Conservation (phyloP, 2,888 invertebrate species). For the Vanessa cardui region DNA sequence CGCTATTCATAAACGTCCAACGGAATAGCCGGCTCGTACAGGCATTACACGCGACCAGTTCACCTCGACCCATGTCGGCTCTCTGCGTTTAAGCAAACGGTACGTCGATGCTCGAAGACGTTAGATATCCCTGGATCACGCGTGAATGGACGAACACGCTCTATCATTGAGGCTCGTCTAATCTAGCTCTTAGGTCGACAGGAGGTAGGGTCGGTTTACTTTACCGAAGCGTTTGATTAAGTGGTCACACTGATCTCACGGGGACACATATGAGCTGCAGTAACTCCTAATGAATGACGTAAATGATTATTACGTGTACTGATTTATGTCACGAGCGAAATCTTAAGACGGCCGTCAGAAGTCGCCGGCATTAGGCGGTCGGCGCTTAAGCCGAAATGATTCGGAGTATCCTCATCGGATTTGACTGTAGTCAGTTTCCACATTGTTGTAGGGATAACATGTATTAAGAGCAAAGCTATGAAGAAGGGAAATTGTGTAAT, state of each 20-base stretch:
- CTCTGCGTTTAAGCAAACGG: conserved; percentile 41
- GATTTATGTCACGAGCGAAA: conserved; percentile 37
- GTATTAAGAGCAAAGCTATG: not conserved
- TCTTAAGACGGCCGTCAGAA: conserved; percentile 12
- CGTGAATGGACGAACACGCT: conserved; percentile 57
- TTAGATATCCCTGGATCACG: conserved; percentile 47
- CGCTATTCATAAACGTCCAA: conserved; percentile 79
- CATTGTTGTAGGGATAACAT: not conserved
- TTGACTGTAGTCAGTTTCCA: not conserved
- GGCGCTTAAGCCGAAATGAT: not conserved
- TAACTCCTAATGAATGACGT: conserved; percentile 45
- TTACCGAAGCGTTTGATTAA: conserved; percentile 49
- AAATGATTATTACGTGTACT: conserved; percentile 45
- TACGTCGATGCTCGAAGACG: conserved; percentile 32
- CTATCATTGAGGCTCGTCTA: conserved; percentile 74
- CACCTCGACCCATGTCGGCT: conserved; percentile 48
- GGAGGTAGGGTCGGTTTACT: conserved; percentile 52
- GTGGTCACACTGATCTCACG: conserved; percentile 47
- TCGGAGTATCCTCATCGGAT: not conserved
- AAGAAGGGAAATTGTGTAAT: too few relatives aligned
- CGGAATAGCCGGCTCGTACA: conserved; percentile 66
- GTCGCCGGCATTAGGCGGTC: not conserved
- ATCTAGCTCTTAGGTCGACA: conserved; percentile 76
- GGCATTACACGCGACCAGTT: conserved; percentile 65
- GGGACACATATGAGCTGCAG: conserved; percentile 47